phyloP scores from a whole-genome alignment of 2,797 vertebrate genomes.

The Acanthornis magna region DNA sequence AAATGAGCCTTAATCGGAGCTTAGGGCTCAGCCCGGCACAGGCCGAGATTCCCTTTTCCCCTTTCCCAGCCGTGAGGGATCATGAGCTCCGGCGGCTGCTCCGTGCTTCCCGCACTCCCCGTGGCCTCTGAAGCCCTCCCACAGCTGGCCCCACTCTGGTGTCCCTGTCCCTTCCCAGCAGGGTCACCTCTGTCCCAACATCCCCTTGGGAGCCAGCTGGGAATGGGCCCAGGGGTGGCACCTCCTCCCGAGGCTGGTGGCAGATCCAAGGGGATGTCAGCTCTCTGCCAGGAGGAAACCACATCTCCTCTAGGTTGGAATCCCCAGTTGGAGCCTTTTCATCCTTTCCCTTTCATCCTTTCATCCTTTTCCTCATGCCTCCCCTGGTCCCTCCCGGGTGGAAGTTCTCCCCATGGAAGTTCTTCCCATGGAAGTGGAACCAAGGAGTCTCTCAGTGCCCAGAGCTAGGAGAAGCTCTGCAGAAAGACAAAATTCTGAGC shows the following conservation, averaged over 20 bases:
- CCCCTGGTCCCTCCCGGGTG: fast-evolving
- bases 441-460: neutral
- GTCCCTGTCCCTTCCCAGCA: neutral
- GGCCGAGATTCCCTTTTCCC: neutral
- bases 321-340: neutral
- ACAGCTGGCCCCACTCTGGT: neutral
- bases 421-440: neutral
- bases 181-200: neutral
- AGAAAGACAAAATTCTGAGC: neutral
- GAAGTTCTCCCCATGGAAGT: fast-evolving
- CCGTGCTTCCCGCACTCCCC: neutral
- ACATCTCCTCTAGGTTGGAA: neutral
- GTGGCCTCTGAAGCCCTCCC: neutral
- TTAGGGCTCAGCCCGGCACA: neutral
- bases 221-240: neutral
- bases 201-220: neutral
- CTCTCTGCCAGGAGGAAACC: neutral
- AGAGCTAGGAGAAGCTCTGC: neutral
- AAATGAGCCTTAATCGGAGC: slow-evolving; percentile 36
- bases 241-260: neutral
- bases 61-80: neutral
- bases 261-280: neutral
- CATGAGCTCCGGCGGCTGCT: fast-evolving
- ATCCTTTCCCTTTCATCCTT: neutral
- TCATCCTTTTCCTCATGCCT: neutral